Percentiles rank a stretch among this genome's conserved stretches.
These are phyloP conservation scores for Lamellibrachia satsuma DNA, from an alignment of 2,888 invertebrate genomes.

Conservation along the genomic window DNA sequence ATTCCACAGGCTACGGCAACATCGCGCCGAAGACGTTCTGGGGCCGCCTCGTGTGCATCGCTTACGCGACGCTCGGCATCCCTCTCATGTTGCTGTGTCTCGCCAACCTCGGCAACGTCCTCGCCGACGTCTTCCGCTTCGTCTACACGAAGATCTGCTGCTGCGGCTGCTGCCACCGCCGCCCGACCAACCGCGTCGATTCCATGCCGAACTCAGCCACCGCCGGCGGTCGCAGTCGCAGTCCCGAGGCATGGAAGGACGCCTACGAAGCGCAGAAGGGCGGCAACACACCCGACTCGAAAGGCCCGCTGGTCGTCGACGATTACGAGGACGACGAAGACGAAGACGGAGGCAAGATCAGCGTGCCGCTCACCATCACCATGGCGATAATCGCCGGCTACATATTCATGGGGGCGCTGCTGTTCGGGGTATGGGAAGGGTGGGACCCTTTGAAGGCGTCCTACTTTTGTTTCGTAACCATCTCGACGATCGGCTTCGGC, in stretches of 20 bases:
- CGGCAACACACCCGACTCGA: slow-evolving; percentile 28
- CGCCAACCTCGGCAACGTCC: slow-evolving; percentile 69
- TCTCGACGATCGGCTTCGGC: slow-evolving; percentile 65
- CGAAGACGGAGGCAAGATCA: slow-evolving; percentile 59
- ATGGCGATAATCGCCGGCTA: slow-evolving; percentile 63
- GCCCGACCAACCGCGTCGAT: background rate
- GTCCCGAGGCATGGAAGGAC: slow-evolving; percentile 41
- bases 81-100: slow-evolving; percentile 69
- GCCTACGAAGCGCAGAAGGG: slow-evolving; percentile 34
- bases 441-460: slow-evolving; percentile 59
- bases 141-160: slow-evolving; percentile 53
- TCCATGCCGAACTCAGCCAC: slow-evolving; percentile 38
- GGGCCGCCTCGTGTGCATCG: slow-evolving; percentile 65
- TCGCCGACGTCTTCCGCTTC: slow-evolving; percentile 62
- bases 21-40: slow-evolving; percentile 64
- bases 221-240: background rate
- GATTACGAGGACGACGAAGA: slow-evolving; percentile 58
- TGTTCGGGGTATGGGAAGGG: slow-evolving; percentile 64
- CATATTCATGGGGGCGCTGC: slow-evolving; percentile 62
- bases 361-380: slow-evolving; percentile 63
- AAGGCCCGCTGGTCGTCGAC: slow-evolving; percentile 49
- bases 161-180: slow-evolving; percentile 58
- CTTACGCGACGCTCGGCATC: slow-evolving; percentile 67
- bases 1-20: slow-evolving; percentile 62
- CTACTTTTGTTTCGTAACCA: slow-evolving; percentile 66